Conservation (phyloP, 2,113 vertebrate species). For the Agelaius tricolor region DNA sequence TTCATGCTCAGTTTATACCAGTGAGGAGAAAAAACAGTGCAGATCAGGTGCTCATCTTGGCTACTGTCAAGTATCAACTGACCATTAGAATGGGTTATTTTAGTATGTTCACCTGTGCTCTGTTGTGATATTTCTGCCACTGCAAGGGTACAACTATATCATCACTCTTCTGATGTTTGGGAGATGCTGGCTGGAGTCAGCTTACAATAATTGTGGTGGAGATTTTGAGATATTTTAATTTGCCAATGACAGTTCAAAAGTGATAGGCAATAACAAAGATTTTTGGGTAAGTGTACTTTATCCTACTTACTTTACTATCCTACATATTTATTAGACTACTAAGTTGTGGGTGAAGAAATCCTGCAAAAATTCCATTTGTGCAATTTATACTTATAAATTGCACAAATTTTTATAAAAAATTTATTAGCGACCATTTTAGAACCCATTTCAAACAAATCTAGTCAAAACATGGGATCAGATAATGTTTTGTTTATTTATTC, state of each 20-base stretch:
- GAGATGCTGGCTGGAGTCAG: background rate
- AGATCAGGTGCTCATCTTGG: fast-evolving
- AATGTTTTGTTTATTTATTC: background rate
- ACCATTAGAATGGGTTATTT: background rate
- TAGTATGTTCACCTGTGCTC: background rate
- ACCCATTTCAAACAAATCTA: background rate
- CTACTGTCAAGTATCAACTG: background rate
- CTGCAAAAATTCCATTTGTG: background rate
- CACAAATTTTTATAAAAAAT: background rate
- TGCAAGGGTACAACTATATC: background rate
- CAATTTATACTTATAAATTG: background rate
- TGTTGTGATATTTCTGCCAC: background rate
- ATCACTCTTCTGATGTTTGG: background rate
- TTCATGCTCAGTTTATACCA: background rate
- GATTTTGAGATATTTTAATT: background rate
- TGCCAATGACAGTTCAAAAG: background rate
- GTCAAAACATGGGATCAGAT: background rate
- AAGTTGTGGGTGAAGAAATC: background rate
- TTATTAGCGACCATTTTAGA: background rate
- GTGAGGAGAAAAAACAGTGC: background rate
- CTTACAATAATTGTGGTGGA: background rate
- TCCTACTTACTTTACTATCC: background rate
- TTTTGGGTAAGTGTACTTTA: background rate
- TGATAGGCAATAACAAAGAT: background rate
- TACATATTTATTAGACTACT: background rate